These are phyloP conservation scores for Subacronicta megacephala DNA, from an alignment of 2,888 invertebrate genomes.

Conservation along the genomic window DNA sequence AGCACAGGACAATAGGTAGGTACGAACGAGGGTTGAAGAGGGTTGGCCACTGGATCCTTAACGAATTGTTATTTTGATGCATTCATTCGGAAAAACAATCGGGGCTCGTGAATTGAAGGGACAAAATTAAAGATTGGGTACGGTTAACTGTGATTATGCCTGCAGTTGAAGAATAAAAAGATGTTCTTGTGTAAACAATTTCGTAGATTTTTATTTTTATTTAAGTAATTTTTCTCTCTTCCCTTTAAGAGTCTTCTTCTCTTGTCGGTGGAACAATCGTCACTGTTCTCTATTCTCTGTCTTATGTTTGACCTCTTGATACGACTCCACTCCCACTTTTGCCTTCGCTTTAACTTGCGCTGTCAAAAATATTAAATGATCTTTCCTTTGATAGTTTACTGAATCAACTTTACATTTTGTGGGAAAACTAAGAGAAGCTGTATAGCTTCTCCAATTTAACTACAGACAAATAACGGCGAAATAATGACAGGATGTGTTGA, in stretches of 20 bases:
- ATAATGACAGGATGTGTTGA: no score
- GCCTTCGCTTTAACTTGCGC: no score
- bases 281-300: no score
- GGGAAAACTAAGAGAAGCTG: conserved; percentile 25
- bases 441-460: no score
- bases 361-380: neutral
- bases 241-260: no score
- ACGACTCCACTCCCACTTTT: no score
- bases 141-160: conserved; percentile 74
- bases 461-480: no score
- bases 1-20: conserved; percentile 54
- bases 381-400: neutral
- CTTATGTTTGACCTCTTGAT: no score
- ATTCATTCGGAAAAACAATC: conserved; percentile 87
- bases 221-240: no score
- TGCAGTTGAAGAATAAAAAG: conserved; percentile 57
- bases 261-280: no score
- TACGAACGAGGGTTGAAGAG: conserved; percentile 65
- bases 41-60: conserved; percentile 73
- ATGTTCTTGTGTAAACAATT: conserved; percentile 32
- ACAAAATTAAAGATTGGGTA: conserved; percentile 81
- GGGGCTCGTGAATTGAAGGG: conserved; percentile 79
- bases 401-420: neutral
- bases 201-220: no score
- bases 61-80: conserved; percentile 88